A percentile compares a stretch with the other conserved stretches of the same genome.
Conservation (phyloP, 2,113 vertebrate genomes). For the Orcinus orca region DNA sequence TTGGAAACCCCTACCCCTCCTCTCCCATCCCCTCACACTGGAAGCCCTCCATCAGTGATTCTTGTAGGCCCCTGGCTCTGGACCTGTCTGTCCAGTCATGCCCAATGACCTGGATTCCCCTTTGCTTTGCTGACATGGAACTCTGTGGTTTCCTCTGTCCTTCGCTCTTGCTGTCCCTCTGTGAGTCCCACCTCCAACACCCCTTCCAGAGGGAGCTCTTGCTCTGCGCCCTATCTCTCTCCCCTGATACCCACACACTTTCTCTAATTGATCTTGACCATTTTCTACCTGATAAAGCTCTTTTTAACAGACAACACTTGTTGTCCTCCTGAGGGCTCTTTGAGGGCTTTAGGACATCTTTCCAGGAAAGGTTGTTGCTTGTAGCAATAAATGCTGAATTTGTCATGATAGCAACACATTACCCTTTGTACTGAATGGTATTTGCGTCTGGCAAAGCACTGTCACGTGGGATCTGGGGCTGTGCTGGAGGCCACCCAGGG, state of each 20-base stretch:
- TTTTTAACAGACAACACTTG: neutral
- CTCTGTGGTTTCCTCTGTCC: neutral
- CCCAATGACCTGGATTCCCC: neutral
- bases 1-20: neutral
- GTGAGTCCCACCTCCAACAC: neutral
- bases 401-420: neutral
- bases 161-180: no score
- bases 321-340: neutral
- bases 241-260: neutral
- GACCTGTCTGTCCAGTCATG: neutral
- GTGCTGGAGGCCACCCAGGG: neutral
- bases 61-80: neutral
- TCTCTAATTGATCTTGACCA: neutral
- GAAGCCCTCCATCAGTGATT: neutral
- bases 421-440: neutral
- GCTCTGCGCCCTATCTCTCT: accelerated
- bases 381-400: neutral
- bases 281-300: neutral
- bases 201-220: neutral
- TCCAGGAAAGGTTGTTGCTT: neutral
- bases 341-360: neutral
- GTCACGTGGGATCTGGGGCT: accelerated
- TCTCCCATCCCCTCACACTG: neutral
- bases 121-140: neutral
- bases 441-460: neutral